Percentiles rank a stretch among this genome's conserved stretches.
These are phyloP conservation scores for Cheracebus regulus DNA, from an alignment of 2,797 vertebrate genomes.

Conservation along the genomic window DNA sequence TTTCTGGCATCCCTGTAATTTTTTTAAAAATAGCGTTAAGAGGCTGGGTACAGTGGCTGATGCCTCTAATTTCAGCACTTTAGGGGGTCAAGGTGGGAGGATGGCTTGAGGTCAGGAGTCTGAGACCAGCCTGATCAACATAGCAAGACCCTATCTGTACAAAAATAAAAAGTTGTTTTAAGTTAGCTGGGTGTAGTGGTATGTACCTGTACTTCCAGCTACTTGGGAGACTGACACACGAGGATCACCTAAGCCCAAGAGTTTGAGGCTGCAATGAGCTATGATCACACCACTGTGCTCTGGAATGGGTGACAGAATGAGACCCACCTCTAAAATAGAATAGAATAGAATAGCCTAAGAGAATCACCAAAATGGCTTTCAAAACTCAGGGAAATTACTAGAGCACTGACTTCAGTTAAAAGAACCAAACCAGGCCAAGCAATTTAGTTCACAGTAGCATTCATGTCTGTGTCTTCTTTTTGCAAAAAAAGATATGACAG, in stretches of 20 bases:
- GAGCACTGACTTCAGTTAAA: background rate
- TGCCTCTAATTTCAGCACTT: background rate
- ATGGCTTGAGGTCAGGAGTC: background rate
- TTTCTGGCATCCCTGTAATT: background rate
- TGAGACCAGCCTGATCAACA: background rate
- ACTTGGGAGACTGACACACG: background rate
- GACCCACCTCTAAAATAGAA: background rate
- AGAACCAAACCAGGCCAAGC: background rate
- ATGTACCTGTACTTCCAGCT: background rate
- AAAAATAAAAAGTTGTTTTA: background rate
- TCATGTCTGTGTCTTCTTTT: background rate
- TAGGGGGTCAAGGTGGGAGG: background rate
- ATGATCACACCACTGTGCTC: background rate
- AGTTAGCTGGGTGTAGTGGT: background rate
- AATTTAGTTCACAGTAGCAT: background rate
- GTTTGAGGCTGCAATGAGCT: background rate
- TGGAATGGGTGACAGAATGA: no score
- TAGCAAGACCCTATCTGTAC: background rate
- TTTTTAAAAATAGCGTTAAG: conserved; percentile 11
- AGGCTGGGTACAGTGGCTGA: background rate
- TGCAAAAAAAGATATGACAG: background rate
- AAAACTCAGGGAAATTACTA: background rate
- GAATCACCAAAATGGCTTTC: background rate
- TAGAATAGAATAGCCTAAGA: background rate
- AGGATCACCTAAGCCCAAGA: background rate